phyloP scores from a whole-genome alignment of 64 coral and sea anemone genomes.

The Anthopleura sola region DNA sequence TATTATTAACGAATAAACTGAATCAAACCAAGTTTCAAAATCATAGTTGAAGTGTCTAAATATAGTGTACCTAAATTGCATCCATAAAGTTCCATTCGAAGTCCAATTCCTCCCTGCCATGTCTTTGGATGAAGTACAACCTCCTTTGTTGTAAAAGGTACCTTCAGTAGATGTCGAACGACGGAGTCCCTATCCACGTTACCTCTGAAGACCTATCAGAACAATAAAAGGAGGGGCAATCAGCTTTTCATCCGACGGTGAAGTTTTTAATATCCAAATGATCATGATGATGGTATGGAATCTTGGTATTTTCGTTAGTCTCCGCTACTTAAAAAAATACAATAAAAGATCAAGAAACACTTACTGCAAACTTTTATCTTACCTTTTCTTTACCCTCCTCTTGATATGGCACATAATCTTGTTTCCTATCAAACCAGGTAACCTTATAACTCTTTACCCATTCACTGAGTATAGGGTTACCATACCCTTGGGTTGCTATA shows the following conservation, averaged over 20 bases:
- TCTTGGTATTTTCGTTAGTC: not conserved
- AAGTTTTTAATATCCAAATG: no score
- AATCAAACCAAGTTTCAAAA: not conserved
- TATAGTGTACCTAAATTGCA: conserved; percentile 35
- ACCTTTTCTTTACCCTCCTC: conserved; percentile 58
- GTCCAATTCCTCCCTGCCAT: conserved; percentile 36
- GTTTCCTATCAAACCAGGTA: conserved; percentile 25
- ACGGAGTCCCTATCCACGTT: conserved; percentile 46
- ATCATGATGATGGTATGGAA: not conserved
- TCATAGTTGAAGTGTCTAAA: not conserved
- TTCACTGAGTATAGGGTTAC: conserved; percentile 35
- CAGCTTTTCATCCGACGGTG: no score
- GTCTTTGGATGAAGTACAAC: conserved; percentile 24
- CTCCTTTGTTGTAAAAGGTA: conserved; percentile 43
- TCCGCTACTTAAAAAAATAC: no score
- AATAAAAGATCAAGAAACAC: not conserved
- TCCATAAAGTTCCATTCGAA: conserved; percentile 59
- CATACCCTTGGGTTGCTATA: conserved; percentile 59
- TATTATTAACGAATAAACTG: no score
- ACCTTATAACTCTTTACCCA: conserved; percentile 55
- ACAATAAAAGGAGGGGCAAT: not conserved
- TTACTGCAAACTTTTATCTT: not conserved
- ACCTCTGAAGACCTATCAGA: conserved; percentile 33
- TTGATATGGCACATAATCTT: conserved; percentile 31
- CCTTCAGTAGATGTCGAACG: conserved; percentile 40